Conservation (phyloP, 2,113 vertebrate species). For the Oncorhynchus kisutch region DNA sequence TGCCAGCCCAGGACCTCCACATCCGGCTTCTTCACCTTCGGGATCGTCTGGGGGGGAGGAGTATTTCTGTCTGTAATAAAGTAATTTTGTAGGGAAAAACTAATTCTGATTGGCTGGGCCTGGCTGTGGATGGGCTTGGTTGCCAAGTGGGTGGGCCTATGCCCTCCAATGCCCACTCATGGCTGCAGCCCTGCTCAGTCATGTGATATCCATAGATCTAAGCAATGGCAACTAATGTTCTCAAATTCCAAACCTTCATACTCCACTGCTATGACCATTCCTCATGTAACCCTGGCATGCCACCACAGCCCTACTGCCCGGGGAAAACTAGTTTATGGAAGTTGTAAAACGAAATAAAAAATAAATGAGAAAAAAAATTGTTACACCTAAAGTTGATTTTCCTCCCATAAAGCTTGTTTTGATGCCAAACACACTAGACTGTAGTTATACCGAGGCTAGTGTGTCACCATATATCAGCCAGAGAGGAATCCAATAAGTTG, state of each 20-base stretch:
- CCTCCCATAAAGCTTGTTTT: not conserved
- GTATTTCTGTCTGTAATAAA: too few species aligned
- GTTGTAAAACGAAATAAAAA: not conserved
- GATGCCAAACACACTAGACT: constrained; percentile 12
- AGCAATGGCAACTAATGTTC: not conserved
- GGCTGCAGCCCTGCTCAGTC: too few species aligned
- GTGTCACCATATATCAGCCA: constrained; percentile 42
- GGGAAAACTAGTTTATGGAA: not conserved
- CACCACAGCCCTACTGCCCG: not conserved
- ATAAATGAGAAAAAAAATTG: not conserved
- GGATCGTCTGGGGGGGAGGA: too few species aligned
- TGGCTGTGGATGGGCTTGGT: too few species aligned
- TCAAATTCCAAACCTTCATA: not conserved
- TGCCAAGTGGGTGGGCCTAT: too few species aligned
- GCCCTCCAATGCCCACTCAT: too few species aligned
- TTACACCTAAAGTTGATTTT: not conserved
- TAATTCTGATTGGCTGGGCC: too few species aligned
- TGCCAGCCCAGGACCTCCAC: too few species aligned
- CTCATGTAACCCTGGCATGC: not conserved
- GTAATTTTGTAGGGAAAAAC: too few species aligned
- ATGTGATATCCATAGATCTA: not conserved
- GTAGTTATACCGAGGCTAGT: constrained; percentile 19
- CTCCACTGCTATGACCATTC: not conserved
- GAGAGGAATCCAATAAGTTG: constrained; percentile 57
- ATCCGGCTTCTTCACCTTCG: too few species aligned